Evolutionary conservation across 2,888 invertebrate genomes (phyloP).

Genomic region (Melolontha melolontha): DNA sequence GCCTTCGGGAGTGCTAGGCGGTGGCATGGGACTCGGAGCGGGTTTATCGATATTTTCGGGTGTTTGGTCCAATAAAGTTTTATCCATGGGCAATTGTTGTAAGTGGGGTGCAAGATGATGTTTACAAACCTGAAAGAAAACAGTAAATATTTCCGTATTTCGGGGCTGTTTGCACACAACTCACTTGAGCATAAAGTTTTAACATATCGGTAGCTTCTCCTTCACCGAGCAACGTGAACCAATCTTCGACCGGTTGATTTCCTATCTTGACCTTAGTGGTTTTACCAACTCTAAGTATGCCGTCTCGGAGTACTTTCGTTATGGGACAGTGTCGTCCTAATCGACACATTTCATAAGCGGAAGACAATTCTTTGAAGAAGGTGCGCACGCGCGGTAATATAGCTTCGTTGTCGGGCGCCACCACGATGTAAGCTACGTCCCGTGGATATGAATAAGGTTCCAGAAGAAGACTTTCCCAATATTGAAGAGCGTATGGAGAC

Average conservation of each 20-base stretch:
- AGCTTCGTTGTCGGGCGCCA: slow-evolving; percentile 92
- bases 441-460: slow-evolving; percentile 96
- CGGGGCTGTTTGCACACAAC: slow-evolving; percentile 17
- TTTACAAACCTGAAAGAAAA: slow-evolving; percentile 70
- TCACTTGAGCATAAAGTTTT: slow-evolving; percentile 85
- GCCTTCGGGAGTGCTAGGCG: slow-evolving; percentile 64
- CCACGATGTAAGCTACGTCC: slow-evolving; percentile 94
- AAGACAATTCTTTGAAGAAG: slow-evolving; percentile 94
- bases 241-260: slow-evolving; percentile 82
- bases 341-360: slow-evolving; percentile 94
- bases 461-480: slow-evolving; percentile 97
- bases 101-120: slow-evolving; percentile 83
- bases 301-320: slow-evolving; percentile 84
- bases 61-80: slow-evolving; percentile 77
- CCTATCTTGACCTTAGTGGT: slow-evolving; percentile 72
- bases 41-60: slow-evolving; percentile 67
- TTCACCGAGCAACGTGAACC: slow-evolving; percentile 88
- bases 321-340: slow-evolving; percentile 95
- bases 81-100: slow-evolving; percentile 80
- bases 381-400: slow-evolving; percentile 81
- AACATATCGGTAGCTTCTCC: slow-evolving; percentile 85
- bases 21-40: slow-evolving; percentile 69
- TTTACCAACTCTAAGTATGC: slow-evolving; percentile 86
- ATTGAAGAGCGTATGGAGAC: slow-evolving; percentile 93
- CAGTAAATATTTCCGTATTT: slow-evolving; percentile 5